Conservation (phyloP, 2,113 vertebrate genomes). For the Nothocercus nigrocapillus region DNA sequence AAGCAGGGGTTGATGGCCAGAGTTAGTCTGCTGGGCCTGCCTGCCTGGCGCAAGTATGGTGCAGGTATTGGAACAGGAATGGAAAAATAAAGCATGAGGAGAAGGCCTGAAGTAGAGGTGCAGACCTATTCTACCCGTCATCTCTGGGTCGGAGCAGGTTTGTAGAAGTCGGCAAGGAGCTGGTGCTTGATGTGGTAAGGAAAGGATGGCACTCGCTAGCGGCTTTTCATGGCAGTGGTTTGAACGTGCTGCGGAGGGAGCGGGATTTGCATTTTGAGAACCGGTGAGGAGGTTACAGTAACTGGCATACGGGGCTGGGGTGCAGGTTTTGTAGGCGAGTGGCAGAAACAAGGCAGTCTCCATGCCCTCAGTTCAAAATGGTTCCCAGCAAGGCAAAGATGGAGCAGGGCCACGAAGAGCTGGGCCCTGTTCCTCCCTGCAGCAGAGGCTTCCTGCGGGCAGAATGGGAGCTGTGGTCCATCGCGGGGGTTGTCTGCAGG, state of each 20-base stretch:
- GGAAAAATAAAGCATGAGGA: fast-evolving
- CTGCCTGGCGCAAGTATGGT: background rate
- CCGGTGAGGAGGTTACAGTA: background rate
- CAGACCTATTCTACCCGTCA: background rate
- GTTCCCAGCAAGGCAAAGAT: background rate
- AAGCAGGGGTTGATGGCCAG: background rate
- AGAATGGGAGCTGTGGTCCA: background rate
- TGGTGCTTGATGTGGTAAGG: background rate
- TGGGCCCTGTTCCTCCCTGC: background rate
- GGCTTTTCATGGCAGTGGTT: background rate
- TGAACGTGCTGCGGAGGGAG: background rate
- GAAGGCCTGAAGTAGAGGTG: background rate
- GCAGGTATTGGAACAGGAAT: background rate
- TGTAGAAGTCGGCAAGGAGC: background rate
- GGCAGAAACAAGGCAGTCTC: background rate
- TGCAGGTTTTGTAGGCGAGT: fast-evolving
- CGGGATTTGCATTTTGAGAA: background rate
- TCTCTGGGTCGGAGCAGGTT: fast-evolving
- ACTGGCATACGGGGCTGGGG: background rate
- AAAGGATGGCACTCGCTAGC: background rate
- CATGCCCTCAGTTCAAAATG: fast-evolving
- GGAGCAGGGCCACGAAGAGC: background rate
- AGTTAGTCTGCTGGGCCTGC: background rate
- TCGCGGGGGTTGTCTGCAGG: background rate
- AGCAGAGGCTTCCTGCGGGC: background rate